Evolutionary conservation across 2,888 invertebrate species (phyloP), one percentile per base, ranked within the genome.

Genomic region (Eumerus sabulonum): DNA sequence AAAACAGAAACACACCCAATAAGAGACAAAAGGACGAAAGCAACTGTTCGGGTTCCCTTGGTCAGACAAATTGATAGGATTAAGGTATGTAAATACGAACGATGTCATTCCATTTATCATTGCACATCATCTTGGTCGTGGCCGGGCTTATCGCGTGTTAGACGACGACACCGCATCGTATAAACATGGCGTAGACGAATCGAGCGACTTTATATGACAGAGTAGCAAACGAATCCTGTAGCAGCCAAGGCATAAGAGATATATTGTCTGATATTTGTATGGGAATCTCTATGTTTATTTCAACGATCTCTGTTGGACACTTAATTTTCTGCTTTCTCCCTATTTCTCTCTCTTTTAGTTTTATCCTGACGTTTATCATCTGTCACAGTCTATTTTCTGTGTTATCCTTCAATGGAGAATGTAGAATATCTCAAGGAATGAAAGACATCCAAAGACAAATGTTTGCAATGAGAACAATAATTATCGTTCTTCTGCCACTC

Each of bases 51-150:
- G 67, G 54, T 74, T 79, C 74, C 79, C 68, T 70, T 74, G 68
- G 64, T 44, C 79, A 70, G 68, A 79, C 74, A 79, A 79, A 79
- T 74, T 79, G 63, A 74, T 70, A 56, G 74, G 79, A 79, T 79
- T 79, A 74, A 60, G 74, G 63, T 79, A 79, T 74, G 79, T 79
- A 74, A 74, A 79, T 74, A 74, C 56, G 3, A 68, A 68, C 42
- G 63, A 74, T 74, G 74, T 74, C 79, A 79, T 54, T 79, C 74
- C 74, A 79, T 79, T 70, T 79, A 74, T 74, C 74, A 74, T 45
- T 17, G 57, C 50, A 66, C 48, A 59, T 36, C 42, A 17, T 38
- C 42, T 48, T 64, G 35, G 53, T 36, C 27, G 5, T 27, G 7
- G 73, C 68, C 48, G 59, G 45, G 79, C 68, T 79, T 79, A 68